These are phyloP conservation scores for Bombylius major DNA, from an alignment of 2,888 invertebrate species.

Conservation along the genomic window DNA sequence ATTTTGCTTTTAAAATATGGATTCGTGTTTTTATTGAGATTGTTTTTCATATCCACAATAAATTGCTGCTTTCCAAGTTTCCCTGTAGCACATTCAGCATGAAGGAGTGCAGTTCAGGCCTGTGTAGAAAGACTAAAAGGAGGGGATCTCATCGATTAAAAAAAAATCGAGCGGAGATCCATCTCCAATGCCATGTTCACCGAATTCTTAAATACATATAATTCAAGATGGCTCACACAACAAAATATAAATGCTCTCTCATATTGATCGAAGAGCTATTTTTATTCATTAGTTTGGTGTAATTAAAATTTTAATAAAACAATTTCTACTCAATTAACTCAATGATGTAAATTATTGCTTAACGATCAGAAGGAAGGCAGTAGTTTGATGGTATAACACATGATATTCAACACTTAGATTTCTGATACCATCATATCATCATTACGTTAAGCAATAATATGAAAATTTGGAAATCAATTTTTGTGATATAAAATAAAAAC, in stretches of 20 bases:
- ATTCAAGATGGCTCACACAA: slow-evolving; percentile 32
- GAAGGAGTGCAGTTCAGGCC: not conserved
- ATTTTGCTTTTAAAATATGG: no score
- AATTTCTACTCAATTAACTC: no score
- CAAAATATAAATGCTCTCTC: slow-evolving; percentile 46
- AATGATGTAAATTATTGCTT: slow-evolving; percentile 10
- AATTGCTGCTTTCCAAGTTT: no score
- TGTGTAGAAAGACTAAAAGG: slow-evolving; percentile 11
- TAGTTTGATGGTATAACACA: slow-evolving; percentile 28
- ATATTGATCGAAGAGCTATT: slow-evolving; percentile 52
- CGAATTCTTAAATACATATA: slow-evolving; percentile 17
- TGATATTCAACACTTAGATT: slow-evolving; percentile 20
- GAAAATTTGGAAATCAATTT: not conserved
- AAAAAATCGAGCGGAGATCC: slow-evolving; percentile 50
- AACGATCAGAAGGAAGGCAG: slow-evolving; percentile 33
- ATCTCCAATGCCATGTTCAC: slow-evolving; percentile 33
- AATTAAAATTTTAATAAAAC: not conserved
- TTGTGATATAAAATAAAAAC: not conserved
- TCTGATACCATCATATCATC: slow-evolving; percentile 37
- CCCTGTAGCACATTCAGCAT: no score
- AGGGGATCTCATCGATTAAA: slow-evolving; percentile 46
- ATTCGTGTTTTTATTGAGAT: not conserved
- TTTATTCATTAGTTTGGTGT: slow-evolving; percentile 12
- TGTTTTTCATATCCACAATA: not conserved
- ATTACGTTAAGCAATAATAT: slow-evolving; percentile 15